A percentile compares a stretch with the other conserved stretches of the same genome.
These are phyloP conservation scores for Oryctes rhinoceros DNA, from an alignment of 1,140 invertebrate genomes.

Conservation along the genomic window DNA sequence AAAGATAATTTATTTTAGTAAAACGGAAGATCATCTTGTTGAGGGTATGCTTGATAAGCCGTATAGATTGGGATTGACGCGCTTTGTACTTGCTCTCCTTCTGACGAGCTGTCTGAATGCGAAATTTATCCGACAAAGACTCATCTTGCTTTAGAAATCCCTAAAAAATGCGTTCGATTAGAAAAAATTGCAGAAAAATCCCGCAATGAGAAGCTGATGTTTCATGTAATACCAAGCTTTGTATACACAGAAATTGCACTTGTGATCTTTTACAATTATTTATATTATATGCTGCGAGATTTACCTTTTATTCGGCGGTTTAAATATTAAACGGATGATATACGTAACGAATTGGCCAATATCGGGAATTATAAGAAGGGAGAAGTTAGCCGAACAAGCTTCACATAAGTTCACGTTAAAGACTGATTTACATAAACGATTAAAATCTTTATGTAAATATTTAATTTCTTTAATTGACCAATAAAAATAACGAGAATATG, in stretches of 20 bases:
- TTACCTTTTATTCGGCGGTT: neutral
- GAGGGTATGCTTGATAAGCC: constrained; percentile 62
- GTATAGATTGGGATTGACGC: constrained; percentile 71
- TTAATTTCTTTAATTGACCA: neutral
- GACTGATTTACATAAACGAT: neutral
- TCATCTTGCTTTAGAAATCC: constrained; percentile 68
- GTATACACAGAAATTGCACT: neutral
- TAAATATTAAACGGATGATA: constrained; percentile 26
- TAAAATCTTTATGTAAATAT: neutral
- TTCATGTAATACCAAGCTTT: neutral
- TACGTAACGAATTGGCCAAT: neutral
- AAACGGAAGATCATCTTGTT: neutral
- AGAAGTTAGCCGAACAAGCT: neutral
- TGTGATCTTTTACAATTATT: neutral
- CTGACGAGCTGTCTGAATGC: constrained; percentile 85
- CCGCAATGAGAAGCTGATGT: neutral
- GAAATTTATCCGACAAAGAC: constrained; percentile 90
- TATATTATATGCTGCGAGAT: neutral
- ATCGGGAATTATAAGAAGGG: neutral
- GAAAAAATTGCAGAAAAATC: neutral
- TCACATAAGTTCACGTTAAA: neutral
- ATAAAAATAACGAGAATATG: neutral
- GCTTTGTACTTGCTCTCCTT: constrained; percentile 78
- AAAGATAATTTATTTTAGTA: constrained; percentile 22
- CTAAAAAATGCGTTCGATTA: neutral